A percentile compares a stretch with the other conserved stretches of the same genome.
Conservation (phyloP, 2,797 vertebrate genomes). For the Geotrypetes seraphini region DNA sequence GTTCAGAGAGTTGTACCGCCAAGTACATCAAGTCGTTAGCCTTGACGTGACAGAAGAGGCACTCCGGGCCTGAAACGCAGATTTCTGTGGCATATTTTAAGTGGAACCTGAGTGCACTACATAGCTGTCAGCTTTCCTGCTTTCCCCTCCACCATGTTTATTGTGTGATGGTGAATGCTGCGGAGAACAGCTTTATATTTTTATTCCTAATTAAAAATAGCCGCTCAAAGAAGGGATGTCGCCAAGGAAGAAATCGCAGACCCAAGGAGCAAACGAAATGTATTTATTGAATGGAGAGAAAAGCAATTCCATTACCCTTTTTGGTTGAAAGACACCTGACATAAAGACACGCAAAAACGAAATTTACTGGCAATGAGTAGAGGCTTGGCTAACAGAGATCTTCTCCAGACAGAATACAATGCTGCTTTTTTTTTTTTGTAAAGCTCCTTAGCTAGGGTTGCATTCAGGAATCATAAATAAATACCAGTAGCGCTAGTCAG, state of each 20-base stretch:
- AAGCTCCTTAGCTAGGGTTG: too few relatives aligned
- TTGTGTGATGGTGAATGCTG: too few relatives aligned
- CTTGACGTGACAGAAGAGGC: too few relatives aligned
- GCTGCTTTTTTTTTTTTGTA: too few relatives aligned
- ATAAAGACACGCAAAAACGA: conserved; percentile 12
- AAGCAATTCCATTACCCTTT: conserved; percentile 14
- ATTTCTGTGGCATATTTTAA: too few relatives aligned
- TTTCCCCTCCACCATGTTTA: too few relatives aligned
- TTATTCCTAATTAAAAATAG: neutral
- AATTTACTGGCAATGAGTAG: conserved; percentile 12
- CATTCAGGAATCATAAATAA: conserved; percentile 11
- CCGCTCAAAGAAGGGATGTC: neutral
- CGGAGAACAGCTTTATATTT: neutral
- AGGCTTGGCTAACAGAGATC: conserved; percentile 8
- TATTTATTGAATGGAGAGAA: conserved; percentile 17
- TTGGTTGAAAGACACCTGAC: conserved; percentile 16
- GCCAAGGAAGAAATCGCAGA: neutral
- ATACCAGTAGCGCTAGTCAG: too few relatives aligned
- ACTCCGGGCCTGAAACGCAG: too few relatives aligned
- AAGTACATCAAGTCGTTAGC: too few relatives aligned
- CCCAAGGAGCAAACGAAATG: conserved; percentile 5
- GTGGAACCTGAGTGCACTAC: too few relatives aligned
- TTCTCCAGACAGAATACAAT: conserved; percentile 13
- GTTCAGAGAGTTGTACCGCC: too few relatives aligned
- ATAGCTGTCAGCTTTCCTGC: too few relatives aligned